A percentile compares a stretch with the other conserved stretches of the same genome.
These are phyloP conservation scores for Pollenia griseotomentosa DNA, from an alignment of 2,888 invertebrate genomes.

Conservation along the genomic window DNA sequence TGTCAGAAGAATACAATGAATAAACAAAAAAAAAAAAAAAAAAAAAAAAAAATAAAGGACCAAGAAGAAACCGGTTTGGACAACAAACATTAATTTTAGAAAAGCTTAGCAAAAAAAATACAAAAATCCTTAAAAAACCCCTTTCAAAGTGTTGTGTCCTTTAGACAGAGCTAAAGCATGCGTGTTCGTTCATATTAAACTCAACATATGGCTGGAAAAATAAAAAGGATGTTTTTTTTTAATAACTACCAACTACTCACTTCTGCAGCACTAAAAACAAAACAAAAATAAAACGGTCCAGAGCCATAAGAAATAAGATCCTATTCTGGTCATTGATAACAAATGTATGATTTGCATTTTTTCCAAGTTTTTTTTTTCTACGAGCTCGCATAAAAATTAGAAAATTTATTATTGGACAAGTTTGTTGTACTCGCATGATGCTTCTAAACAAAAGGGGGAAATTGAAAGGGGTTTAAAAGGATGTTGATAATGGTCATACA, in stretches of 20 bases:
- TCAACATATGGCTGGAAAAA: constrained; percentile 63
- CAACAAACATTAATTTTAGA: constrained; percentile 67
- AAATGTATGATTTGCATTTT: constrained; percentile 69
- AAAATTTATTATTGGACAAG: constrained; percentile 59
- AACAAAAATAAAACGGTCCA: constrained; percentile 70
- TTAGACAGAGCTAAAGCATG: constrained; percentile 18
- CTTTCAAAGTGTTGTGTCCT: constrained; percentile 48
- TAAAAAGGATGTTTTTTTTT: constrained; percentile 50
- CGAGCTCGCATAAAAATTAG: constrained; percentile 55
- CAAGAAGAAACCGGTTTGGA: constrained; percentile 72
- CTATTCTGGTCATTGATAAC: constrained; percentile 71
- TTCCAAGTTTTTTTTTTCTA: neutral
- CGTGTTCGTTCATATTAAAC: constrained; percentile 15
- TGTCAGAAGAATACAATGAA: constrained; percentile 61
- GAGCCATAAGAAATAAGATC: constrained; percentile 63
- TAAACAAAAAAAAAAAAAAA: constrained; percentile 40
- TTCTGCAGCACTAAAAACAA: constrained; percentile 17
- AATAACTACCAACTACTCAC: neutral
- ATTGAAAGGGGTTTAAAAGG: constrained; percentile 48
- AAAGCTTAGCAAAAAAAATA: constrained; percentile 63
- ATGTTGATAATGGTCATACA: constrained; percentile 57
- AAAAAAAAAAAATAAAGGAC: constrained; percentile 52
- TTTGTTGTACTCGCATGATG: constrained; percentile 27
- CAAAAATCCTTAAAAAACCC: constrained; percentile 47
- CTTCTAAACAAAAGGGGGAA: constrained; percentile 45